These are phyloP conservation scores for Drosophila vallismaia DNA, from an alignment of 2,888 invertebrate genomes.

Conservation along the genomic window DNA sequence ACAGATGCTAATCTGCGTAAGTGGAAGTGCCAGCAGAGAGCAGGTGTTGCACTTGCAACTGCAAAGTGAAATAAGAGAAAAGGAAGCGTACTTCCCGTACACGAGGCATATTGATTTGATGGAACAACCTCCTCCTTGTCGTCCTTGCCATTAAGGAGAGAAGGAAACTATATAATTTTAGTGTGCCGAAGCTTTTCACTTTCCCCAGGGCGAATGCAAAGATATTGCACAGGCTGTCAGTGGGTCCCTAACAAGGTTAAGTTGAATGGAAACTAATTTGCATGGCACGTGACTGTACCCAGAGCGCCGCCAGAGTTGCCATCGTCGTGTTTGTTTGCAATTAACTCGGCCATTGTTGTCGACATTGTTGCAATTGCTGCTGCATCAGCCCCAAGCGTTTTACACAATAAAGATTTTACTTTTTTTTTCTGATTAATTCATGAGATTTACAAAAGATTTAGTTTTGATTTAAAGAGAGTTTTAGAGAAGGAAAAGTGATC, in stretches of 20 bases:
- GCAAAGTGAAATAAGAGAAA: background rate
- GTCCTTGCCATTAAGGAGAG: background rate
- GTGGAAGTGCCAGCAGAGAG: constrained; percentile 67
- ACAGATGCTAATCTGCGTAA: constrained; percentile 76
- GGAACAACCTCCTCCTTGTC: background rate
- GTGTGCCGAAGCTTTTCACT: background rate
- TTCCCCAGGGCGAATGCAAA: background rate
- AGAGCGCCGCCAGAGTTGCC: constrained; percentile 39
- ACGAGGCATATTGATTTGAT: constrained; percentile 27
- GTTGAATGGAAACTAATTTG: constrained; percentile 71
- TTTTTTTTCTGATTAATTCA: background rate
- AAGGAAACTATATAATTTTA: background rate
- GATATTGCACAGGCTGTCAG: constrained; percentile 25
- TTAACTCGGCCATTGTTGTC: constrained; percentile 67
- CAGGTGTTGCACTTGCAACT: constrained; percentile 55
- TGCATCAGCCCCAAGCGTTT: constrained; percentile 3
- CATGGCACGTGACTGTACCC: constrained; percentile 72
- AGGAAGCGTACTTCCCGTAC: background rate
- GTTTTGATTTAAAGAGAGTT: too few relatives aligned
- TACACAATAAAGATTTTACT: background rate
- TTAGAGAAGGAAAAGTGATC: too few relatives aligned
- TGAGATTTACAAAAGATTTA: background rate
- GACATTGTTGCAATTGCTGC: constrained; percentile 32
- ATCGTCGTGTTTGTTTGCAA: constrained; percentile 69
- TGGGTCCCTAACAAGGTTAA: constrained; percentile 68